phyloP scores from a whole-genome alignment of 2,113 vertebrate species.

The Carettochelys insculpta region DNA sequence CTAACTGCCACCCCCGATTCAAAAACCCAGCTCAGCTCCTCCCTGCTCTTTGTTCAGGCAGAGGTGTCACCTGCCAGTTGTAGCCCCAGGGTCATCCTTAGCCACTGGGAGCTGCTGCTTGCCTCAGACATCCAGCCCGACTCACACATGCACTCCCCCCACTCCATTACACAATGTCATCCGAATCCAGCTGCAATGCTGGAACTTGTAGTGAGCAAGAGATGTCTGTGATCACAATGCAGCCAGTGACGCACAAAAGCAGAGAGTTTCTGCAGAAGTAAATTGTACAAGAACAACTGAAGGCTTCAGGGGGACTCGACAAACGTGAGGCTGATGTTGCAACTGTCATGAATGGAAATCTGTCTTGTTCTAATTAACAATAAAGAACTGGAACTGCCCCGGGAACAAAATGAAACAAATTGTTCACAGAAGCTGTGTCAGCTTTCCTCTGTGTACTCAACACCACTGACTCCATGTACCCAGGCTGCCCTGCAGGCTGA shows the following conservation, averaged over 20 bases:
- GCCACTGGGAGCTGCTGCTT: no score
- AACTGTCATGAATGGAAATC: neutral
- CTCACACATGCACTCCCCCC: no score
- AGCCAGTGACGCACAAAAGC: neutral
- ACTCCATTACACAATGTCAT: no score
- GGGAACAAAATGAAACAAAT: neutral
- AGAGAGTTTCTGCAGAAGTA: neutral
- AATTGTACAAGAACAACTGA: fast-evolving
- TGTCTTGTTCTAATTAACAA: neutral
- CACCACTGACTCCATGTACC: fast-evolving
- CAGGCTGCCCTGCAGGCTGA: neutral
- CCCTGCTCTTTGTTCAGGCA: no score
- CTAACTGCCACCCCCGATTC: no score
- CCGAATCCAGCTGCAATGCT: neutral
- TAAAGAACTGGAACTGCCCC: neutral
- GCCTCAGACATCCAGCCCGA: no score
- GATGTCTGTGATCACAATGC: fast-evolving
- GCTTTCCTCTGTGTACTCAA: neutral
- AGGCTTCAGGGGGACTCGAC: neutral
- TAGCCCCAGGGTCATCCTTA: no score
- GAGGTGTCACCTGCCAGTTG: no score
- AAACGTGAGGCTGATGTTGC: neutral
- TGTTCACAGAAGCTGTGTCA: neutral
- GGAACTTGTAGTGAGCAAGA: neutral
- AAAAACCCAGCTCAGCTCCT: no score